These are phyloP conservation scores for Xylophagus ater DNA, from an alignment of 2,888 invertebrate species.

Conservation along the genomic window DNA sequence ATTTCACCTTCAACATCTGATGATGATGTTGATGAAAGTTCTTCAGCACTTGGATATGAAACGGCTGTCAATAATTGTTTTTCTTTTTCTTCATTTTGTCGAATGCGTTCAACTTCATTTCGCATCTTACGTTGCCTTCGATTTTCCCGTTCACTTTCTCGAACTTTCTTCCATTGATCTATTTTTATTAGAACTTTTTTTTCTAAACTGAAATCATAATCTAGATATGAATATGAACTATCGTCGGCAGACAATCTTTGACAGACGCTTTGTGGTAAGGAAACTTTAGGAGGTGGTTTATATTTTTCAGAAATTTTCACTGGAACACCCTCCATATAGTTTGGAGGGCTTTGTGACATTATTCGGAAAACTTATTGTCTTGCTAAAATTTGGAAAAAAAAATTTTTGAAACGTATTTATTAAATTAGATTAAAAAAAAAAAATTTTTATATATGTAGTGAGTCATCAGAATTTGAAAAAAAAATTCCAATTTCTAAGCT, in stretches of 20 bases:
- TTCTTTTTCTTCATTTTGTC: conserved; percentile 44
- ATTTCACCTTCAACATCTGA: conserved; percentile 26
- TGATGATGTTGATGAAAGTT: conserved; percentile 45
- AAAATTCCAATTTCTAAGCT: too few relatives aligned
- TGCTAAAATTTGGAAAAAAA: neutral
- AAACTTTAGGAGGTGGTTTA: conserved; percentile 64
- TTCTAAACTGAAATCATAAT: conserved; percentile 66
- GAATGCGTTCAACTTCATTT: conserved; percentile 46
- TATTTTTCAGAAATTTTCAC: conserved; percentile 83
- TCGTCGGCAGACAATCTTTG: conserved; percentile 45
- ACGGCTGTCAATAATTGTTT: conserved; percentile 48
- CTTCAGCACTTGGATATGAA: conserved; percentile 51
- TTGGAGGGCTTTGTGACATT: conserved; percentile 31
- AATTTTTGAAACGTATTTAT: neutral
- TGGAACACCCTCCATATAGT: conserved; percentile 72
- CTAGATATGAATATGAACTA: conserved; percentile 41
- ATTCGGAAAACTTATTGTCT: neutral
- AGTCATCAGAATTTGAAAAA: neutral
- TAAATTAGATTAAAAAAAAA: neutral
- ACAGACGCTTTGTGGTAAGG: conserved; percentile 46
- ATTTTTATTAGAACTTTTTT: conserved; percentile 59
- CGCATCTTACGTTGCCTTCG: conserved; percentile 50
- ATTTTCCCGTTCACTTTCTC: conserved; percentile 50
- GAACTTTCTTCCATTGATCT: conserved; percentile 55
- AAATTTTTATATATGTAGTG: neutral